Base-by-base conservation (phyloP, 1,140 invertebrate species). In the Prorops nasuta region DNA sequence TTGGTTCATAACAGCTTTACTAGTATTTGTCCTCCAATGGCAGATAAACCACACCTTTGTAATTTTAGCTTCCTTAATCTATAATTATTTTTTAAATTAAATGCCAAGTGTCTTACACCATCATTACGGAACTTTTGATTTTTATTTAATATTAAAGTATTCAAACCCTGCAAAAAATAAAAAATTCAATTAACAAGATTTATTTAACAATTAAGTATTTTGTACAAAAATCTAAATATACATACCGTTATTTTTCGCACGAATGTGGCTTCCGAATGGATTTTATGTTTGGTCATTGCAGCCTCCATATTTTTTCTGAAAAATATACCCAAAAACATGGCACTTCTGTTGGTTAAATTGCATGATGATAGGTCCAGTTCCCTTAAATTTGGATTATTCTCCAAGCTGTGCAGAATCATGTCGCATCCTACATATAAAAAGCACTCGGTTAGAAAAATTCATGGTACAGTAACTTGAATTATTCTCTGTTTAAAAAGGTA, bases 41-140 rank as follows among this genome's bases (percentile, higher is more conserved):
- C 48, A 3, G 49, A 55, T 2, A 64, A 36, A 0, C 59, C 62
- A n/a, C 62, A 66, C 14, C 8, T 37, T 17, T 44, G 51, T 15
- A 66, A 2, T 4, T 43, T 49, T 21, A 66, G 40, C 2, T 35
- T 47, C 34, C 38, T 63, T 18, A 66, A 7, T 54, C 54, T 64
- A 9, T 50, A 54, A 22, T 66, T 51, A 19, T 44, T 45, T 17
- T 54, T 57, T 12, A 64, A 48, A 0, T 31, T 34, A 3, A 36
- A 6, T n/a, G 24, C 31, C 28, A 66, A 44, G 9, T 44, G 44
- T 2, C 20, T 24, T 0, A 64, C 19, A 1, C 59, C 56, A 6
- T 19, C 21, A 15, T 66, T 51, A 1, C 44, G 22, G 1, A 66
- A 51, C 40, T 56, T 53, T 3, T 31, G 28, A 56, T 66, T 66